Percentiles rank a stretch among this genome's conserved stretches.
phyloP scores from a whole-genome alignment of 1,140 invertebrate genomes.

The Drosophila yakuba region DNA sequence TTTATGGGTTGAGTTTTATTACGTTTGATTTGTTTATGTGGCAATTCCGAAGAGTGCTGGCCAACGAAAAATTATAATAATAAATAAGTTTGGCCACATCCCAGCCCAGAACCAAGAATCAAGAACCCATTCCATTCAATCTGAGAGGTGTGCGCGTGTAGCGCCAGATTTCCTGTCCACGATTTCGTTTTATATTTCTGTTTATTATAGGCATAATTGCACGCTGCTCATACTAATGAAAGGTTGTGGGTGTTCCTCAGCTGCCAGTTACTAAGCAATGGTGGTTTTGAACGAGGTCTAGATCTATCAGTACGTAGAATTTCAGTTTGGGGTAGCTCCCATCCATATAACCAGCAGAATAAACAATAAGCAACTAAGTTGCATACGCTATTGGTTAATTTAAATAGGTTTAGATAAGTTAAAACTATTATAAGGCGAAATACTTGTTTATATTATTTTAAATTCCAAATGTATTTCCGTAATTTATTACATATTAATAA shows the following conservation, averaged over 20 bases:
- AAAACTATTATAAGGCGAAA: too few relatives aligned
- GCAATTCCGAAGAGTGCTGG: constrained; percentile 43
- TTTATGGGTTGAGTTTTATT: constrained; percentile 79
- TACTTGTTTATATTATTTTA: too few relatives aligned
- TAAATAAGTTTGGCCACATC: constrained; percentile 33
- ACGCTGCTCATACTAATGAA: constrained; percentile 60
- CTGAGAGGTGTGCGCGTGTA: constrained; percentile 53
- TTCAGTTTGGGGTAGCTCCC: not conserved
- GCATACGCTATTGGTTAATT: too few relatives aligned
- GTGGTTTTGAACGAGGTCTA: not conserved
- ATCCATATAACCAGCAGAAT: not conserved
- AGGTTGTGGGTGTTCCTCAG: constrained; percentile 29
- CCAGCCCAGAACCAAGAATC: constrained; percentile 7
- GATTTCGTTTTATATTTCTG: constrained; percentile 45
- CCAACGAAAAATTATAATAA: constrained; percentile 34
- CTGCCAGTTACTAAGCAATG: too few relatives aligned
- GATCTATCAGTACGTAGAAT: constrained; percentile 1
- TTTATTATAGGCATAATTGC: constrained; percentile 48
- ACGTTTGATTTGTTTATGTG: constrained; percentile 70
- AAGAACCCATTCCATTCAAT: constrained; percentile 15
- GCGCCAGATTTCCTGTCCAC: constrained; percentile 74
- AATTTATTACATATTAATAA: too few relatives aligned
- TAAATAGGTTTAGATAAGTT: too few relatives aligned
- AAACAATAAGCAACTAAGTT: not conserved
- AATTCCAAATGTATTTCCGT: too few relatives aligned